Conservation (phyloP, 2,888 invertebrate species). For the Dolomedes plantarius region DNA sequence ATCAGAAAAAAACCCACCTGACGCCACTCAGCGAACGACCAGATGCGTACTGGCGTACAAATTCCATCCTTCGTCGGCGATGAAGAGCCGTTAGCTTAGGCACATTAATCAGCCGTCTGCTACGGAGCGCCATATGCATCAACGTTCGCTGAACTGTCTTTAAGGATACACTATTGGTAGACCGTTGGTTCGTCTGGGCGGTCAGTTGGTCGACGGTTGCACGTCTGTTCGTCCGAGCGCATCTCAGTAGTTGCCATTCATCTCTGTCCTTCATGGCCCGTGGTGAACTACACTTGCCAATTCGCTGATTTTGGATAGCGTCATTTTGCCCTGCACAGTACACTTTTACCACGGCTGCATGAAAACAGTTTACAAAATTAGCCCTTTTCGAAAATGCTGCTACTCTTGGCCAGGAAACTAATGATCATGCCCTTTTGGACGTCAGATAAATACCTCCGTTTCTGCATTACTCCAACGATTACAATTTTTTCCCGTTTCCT, state of each 20-base stretch:
- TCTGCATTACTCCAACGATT: not conserved
- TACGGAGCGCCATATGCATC: too few species aligned
- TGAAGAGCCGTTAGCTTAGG: too few species aligned
- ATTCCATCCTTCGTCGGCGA: too few species aligned
- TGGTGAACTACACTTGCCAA: not conserved
- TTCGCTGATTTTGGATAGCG: not conserved
- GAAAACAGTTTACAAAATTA: not conserved
- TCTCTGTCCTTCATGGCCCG: slow-evolving; percentile 7
- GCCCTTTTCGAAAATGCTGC: not conserved
- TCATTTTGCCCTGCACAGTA: not conserved
- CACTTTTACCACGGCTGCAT: not conserved
- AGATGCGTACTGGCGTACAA: too few species aligned
- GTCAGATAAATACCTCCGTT: not conserved
- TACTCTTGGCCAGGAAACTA: not conserved
- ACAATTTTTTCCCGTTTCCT: not conserved
- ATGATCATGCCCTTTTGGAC: not conserved
- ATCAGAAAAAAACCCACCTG: too few species aligned
- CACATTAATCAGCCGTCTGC: too few species aligned
- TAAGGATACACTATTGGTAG: too few species aligned
- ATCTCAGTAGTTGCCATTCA: not conserved
- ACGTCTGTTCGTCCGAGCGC: slow-evolving; percentile 2
- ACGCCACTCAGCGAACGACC: too few species aligned
- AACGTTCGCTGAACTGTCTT: too few species aligned
- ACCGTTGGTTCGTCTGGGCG: too few species aligned
- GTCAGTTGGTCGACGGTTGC: not conserved